phyloP scores from a whole-genome alignment of 1,140 invertebrate species.

The Calephelis virginiensis region DNA sequence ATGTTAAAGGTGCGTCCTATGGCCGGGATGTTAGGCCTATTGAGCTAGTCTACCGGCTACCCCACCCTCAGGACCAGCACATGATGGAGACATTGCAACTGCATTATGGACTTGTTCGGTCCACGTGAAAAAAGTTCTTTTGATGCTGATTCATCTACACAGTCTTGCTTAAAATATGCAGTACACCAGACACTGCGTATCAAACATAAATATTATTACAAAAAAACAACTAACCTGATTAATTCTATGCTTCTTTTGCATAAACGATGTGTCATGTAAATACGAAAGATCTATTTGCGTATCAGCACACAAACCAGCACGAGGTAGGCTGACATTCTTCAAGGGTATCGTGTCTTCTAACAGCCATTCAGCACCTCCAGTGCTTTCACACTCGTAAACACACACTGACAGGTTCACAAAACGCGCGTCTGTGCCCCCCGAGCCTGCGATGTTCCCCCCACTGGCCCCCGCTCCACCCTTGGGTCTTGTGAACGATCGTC shows the following conservation, averaged over 20 bases:
- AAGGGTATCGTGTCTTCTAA: conserved; percentile 97
- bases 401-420: conserved; percentile 96
- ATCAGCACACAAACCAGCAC: conserved; percentile 85
- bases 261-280: conserved; percentile 88
- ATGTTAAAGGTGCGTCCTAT: no score
- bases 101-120: no score
- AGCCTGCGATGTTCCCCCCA: conserved; percentile 52
- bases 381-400: conserved; percentile 99
- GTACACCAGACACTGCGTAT: background rate
- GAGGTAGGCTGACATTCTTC: conserved; percentile 91
- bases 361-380: conserved; percentile 98
- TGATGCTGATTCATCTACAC: no score
- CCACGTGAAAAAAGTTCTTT: no score
- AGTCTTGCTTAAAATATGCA: background rate
- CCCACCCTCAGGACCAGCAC: no score
- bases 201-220: background rate
- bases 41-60: no score
- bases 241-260: conserved; percentile 87
- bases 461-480: conserved; percentile 74
- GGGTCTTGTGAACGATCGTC: conserved; percentile 90
- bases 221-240: conserved; percentile 79
- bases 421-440: conserved; percentile 84
- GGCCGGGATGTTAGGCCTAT: no score
- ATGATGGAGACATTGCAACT: no score
- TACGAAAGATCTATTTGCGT: conserved; percentile 90